Evolutionary conservation across 2,888 invertebrate species (phyloP).

Genomic region (Caradrina kadenii): DNA sequence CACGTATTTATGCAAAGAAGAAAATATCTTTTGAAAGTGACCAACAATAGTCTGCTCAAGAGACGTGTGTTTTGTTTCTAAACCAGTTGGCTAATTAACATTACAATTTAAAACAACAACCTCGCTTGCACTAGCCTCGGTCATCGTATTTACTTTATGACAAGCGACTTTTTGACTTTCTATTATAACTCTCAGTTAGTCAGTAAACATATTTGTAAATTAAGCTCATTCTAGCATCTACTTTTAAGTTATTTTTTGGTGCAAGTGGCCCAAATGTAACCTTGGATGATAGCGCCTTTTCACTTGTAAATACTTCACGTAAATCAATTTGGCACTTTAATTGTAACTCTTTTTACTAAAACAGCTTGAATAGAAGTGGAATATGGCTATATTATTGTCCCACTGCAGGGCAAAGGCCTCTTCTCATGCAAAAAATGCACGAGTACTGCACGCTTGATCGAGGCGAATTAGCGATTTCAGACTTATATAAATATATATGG

Average conservation of each 20-base stretch:
- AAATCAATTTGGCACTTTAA: slow-evolving; percentile 43
- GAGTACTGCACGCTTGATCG: no score
- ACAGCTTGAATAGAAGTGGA: slow-evolving; percentile 27
- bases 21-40: slow-evolving; percentile 27
- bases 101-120: slow-evolving; percentile 57
- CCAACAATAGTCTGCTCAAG: slow-evolving; percentile 1
- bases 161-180: background rate
- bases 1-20: slow-evolving; percentile 13
- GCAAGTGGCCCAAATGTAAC: slow-evolving; percentile 12
- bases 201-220: background rate
- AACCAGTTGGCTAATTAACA: slow-evolving; percentile 51
- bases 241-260: no score
- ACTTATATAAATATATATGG: no score
- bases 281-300: slow-evolving; percentile 54
- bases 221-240: background rate
- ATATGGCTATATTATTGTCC: background rate
- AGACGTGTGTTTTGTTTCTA: slow-evolving; percentile 20
- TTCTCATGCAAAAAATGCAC: no score
- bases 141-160: background rate
- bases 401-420: no score
- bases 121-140: background rate
- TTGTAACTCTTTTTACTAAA: slow-evolving; percentile 39
- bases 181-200: background rate
- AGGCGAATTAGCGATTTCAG: no score
- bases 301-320: slow-evolving; percentile 54